Percentiles rank a stretch among this genome's conserved stretches.
Conservation (phyloP, 2,888 invertebrate species). For the Nomada lathburiana region DNA sequence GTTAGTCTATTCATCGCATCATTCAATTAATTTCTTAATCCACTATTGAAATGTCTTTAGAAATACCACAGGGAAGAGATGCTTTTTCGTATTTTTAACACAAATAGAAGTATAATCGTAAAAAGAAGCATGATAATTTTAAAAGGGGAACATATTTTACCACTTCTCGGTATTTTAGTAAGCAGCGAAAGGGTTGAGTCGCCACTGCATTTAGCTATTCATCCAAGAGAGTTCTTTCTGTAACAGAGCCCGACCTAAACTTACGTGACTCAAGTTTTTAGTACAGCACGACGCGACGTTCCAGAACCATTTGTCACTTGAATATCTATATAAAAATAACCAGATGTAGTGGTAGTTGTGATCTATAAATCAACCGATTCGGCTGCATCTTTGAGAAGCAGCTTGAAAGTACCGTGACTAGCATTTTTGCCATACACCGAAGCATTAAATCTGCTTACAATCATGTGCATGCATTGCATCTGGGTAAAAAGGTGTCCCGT, state of each 20-base stretch:
- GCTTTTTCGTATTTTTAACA: too few relatives aligned
- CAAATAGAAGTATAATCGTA: too few relatives aligned
- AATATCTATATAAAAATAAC: constrained; percentile 34
- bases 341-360: neutral
- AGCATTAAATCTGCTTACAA: constrained; percentile 24
- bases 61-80: too few relatives aligned
- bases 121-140: too few relatives aligned
- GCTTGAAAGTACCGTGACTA: constrained; percentile 38
- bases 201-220: neutral
- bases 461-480: constrained; percentile 17
- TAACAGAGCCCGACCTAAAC: constrained; percentile 7
- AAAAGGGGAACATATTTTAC: too few relatives aligned
- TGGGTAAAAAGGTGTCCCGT: constrained; percentile 6
- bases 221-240: neutral
- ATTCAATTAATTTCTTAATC: too few relatives aligned
- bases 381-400: constrained; percentile 34
- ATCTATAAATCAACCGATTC: constrained; percentile 47
- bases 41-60: too few relatives aligned
- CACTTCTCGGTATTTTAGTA: too few relatives aligned
- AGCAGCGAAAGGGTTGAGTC: neutral
- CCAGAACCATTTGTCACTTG: constrained; percentile 32
- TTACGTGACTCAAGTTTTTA: constrained; percentile 38
- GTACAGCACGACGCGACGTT: constrained; percentile 1
- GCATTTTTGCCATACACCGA: constrained; percentile 5
- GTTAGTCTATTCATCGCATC: too few relatives aligned